Conservation (phyloP, 2,797 vertebrate species). For the Sebastes umbrosus region DNA sequence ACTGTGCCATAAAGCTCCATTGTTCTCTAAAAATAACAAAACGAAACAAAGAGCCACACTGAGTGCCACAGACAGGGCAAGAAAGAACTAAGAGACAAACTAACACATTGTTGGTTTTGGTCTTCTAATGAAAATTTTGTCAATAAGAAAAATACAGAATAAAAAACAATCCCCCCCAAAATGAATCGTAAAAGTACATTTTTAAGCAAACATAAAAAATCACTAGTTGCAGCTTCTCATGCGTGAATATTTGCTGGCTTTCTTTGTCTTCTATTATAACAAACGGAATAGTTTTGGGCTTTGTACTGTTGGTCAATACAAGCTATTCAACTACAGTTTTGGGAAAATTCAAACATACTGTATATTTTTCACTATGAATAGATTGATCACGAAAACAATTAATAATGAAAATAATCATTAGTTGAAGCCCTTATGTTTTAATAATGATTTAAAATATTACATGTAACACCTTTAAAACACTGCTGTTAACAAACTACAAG, state of each 20-base stretch:
- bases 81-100: background rate
- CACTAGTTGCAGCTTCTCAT: background rate
- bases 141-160: background rate
- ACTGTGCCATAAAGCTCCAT: background rate
- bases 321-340: background rate
- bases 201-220: background rate
- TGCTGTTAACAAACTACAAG: background rate
- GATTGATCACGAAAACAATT: background rate
- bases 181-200: accelerated
- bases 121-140: background rate
- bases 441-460: background rate
- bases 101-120: background rate
- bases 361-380: background rate
- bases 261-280: background rate
- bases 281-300: background rate
- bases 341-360: background rate
- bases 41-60: background rate
- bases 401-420: background rate
- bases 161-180: background rate
- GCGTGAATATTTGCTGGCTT: background rate
- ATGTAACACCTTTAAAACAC: background rate
- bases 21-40: background rate
- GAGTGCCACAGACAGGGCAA: background rate
- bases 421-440: background rate
- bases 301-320: background rate